phyloP scores from a whole-genome alignment of 1,140 invertebrate species.

The Cydia splendana region DNA sequence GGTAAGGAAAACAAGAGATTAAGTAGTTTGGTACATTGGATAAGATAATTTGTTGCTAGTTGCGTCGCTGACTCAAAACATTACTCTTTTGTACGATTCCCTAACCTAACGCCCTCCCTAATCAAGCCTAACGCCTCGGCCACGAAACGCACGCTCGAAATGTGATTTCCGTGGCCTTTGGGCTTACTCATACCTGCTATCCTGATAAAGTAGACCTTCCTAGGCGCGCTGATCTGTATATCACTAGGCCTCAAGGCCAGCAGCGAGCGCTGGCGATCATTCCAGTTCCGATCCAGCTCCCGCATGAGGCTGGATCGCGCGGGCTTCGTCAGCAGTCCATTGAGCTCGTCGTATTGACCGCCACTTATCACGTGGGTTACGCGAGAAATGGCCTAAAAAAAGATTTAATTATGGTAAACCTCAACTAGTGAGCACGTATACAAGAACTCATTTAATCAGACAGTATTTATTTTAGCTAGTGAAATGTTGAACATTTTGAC shows the following conservation, averaged over 20 bases:
- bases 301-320: slow-evolving; percentile 62
- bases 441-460: no score
- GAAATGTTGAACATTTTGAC: no score
- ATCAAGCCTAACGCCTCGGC: no score
- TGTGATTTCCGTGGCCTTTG: no score
- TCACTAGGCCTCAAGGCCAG: slow-evolving; percentile 61
- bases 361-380: slow-evolving; percentile 67
- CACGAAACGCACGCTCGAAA: no score
- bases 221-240: slow-evolving; percentile 68
- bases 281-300: slow-evolving; percentile 69
- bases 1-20: slow-evolving; percentile 32
- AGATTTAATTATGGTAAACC: background rate
- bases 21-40: slow-evolving; percentile 18
- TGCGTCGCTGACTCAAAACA: no score
- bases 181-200: slow-evolving; percentile 55
- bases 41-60: slow-evolving; percentile 19
- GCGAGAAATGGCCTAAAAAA: slow-evolving; percentile 64
- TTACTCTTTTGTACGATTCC: no score
- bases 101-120: no score
- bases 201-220: slow-evolving; percentile 72
- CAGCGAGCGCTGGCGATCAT: slow-evolving; percentile 57
- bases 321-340: slow-evolving; percentile 69
- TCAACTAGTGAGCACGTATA: no score
- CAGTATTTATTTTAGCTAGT: no score
- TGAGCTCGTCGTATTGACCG: slow-evolving; percentile 59